Conservation (phyloP, 2,888 invertebrate species). For the Mesopsocus fuscifrons region DNA sequence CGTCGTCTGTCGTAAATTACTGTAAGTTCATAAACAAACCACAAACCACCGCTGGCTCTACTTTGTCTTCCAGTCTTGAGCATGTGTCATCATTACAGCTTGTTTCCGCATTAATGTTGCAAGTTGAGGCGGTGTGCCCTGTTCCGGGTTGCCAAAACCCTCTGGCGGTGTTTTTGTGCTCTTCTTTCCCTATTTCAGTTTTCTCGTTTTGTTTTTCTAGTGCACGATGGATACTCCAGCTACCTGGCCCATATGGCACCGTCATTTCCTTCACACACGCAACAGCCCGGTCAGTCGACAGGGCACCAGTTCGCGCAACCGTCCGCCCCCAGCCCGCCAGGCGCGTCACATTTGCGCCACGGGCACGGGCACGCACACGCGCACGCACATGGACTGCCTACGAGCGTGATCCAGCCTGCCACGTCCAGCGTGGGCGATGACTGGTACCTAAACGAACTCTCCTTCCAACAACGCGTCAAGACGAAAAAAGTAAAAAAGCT, state of each 20-base stretch:
- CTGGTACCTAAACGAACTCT: conserved; percentile 58
- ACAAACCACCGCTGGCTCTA: too few species aligned
- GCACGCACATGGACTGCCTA: neutral
- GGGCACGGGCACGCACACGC: too few species aligned
- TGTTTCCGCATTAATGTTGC: too few species aligned
- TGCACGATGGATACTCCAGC: conserved; percentile 11
- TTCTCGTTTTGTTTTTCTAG: conserved; percentile 8
- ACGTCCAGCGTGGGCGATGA: conserved; percentile 35
- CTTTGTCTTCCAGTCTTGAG: too few species aligned
- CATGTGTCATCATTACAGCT: too few species aligned
- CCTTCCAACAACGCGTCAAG: conserved; percentile 60
- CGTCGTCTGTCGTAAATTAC: too few species aligned
- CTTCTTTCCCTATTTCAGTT: too few species aligned
- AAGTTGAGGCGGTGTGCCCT: too few species aligned
- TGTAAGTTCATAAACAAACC: too few species aligned
- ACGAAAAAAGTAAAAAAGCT: conserved; percentile 73
- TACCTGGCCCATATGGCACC: conserved; percentile 14
- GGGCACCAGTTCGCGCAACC: conserved; percentile 7
- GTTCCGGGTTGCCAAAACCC: too few species aligned
- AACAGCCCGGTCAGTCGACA: neutral
- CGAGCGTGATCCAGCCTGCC: conserved; percentile 2
- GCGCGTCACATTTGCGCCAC: neutral
- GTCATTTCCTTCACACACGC: conserved; percentile 8
- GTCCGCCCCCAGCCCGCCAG: conserved; percentile 2
- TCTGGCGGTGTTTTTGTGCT: too few species aligned